Evolutionary conservation across 2,888 invertebrate genomes (phyloP).

Genomic region (Rhimphoctona megacephalus): DNA sequence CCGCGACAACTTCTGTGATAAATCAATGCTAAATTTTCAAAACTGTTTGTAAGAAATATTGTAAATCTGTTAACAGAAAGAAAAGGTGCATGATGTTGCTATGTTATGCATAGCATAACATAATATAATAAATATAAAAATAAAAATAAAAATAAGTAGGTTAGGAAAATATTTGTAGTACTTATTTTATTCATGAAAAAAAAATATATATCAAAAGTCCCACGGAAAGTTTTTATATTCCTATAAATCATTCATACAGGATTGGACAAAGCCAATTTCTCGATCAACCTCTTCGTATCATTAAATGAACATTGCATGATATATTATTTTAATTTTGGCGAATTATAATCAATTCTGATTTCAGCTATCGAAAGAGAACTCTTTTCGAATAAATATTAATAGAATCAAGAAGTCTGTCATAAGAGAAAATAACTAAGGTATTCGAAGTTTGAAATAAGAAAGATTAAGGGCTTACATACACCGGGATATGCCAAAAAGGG

Average conservation of each 20-base stretch:
- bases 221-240: neutral
- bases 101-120: too few species aligned
- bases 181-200: neutral
- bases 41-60: neutral
- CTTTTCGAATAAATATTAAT: neutral
- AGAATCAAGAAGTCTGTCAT: neutral
- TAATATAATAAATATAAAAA: too few species aligned
- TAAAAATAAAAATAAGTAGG: too few species aligned
- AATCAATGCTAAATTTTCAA: neutral
- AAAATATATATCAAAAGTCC: neutral
- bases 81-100: neutral
- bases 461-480: too few species aligned
- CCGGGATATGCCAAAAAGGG: too few species aligned
- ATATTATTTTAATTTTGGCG: too few species aligned
- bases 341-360: neutral
- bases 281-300: neutral
- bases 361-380: neutral
- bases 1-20: neutral
- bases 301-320: too few species aligned
- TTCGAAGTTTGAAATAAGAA: conserved; percentile 22
- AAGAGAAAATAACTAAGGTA: conserved; percentile 7
- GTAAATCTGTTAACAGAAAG: neutral
- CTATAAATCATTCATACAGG: neutral
- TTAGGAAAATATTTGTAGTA: too few species aligned
- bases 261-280: neutral